Conservation (phyloP, 1,140 invertebrate species). For the Drosophila gunungcola region DNA sequence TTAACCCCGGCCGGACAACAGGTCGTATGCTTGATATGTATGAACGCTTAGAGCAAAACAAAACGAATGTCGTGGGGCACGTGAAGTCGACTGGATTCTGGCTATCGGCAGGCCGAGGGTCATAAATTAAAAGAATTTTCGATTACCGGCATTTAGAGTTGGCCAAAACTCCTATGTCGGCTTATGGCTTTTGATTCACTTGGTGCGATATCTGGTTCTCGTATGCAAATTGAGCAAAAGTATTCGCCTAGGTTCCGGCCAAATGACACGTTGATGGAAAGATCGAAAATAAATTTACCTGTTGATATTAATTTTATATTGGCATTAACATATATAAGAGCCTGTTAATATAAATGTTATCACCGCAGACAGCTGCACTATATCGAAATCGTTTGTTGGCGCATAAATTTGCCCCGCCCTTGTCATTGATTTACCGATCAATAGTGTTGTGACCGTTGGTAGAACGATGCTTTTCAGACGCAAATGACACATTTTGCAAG, state of each 20-base stretch:
- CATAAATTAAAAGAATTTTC: conserved; percentile 66
- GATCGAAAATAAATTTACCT: conserved; percentile 30
- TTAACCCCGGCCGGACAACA: conserved; percentile 50
- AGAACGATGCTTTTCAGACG: conserved; percentile 34
- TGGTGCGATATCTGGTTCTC: conserved; percentile 35
- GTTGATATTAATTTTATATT: conserved; percentile 51
- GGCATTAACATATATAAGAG: conserved; percentile 58
- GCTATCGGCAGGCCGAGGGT: conserved; percentile 44
- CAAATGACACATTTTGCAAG: conserved; percentile 69
- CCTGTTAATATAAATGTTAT: conserved; percentile 45
- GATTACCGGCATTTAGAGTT: conserved; percentile 77
- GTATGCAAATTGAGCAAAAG: conserved; percentile 67
- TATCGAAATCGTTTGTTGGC: conserved; percentile 14
- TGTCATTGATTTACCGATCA: conserved; percentile 35
- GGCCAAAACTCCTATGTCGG: conserved; percentile 50
- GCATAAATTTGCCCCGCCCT: conserved; percentile 66
- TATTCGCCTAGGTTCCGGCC: conserved; percentile 65
- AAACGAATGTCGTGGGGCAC: conserved; percentile 26
- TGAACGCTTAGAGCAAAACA: conserved; percentile 34
- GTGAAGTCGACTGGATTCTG: conserved; percentile 37
- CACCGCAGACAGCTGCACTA: conserved; percentile 27
- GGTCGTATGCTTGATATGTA: conserved; percentile 52
- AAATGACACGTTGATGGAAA: conserved; percentile 49
- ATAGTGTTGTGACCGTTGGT: background rate
- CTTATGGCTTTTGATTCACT: conserved; percentile 72